Evolutionary conservation across 2,113 vertebrate species (phyloP).

Genomic region (Papio anubis): DNA sequence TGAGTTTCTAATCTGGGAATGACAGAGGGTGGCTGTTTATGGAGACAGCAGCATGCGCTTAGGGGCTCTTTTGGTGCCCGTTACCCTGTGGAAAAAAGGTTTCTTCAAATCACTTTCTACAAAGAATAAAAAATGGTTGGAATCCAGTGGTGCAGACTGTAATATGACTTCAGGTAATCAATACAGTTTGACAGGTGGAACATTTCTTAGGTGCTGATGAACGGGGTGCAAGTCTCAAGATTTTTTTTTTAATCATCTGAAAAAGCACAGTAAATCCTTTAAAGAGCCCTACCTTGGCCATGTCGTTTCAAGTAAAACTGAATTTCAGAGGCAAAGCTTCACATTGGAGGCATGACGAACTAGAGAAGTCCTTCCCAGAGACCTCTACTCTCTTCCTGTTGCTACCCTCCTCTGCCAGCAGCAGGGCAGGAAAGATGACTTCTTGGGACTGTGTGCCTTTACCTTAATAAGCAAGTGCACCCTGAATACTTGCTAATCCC

Average conservation of each 20-base stretch:
- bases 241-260: conserved; percentile 16
- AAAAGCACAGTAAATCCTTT: conserved; percentile 62
- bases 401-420: background rate
- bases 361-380: background rate
- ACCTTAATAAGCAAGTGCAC: background rate
- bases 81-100: background rate
- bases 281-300: conserved; percentile 32
- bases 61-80: background rate
- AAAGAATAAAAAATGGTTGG: background rate
- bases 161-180: background rate
- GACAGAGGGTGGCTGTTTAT: background rate
- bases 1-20: background rate
- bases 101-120: background rate
- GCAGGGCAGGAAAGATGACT: background rate
- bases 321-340: conserved; percentile 32
- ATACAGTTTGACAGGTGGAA: conserved; percentile 48
- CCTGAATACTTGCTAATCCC: background rate
- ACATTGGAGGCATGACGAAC: background rate
- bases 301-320: conserved; percentile 52
- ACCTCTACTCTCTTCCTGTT: accelerated
- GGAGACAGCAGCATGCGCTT: background rate
- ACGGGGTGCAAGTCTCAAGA: conserved; percentile 25
- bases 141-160: background rate
- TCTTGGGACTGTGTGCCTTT: background rate
- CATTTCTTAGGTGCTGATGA: conserved; percentile 9